Percentiles rank a stretch among this genome's conserved stretches.
Conservation (phyloP, 37 sponge, comb jelly and placozoan species). For the Agelas oroides region DNA sequence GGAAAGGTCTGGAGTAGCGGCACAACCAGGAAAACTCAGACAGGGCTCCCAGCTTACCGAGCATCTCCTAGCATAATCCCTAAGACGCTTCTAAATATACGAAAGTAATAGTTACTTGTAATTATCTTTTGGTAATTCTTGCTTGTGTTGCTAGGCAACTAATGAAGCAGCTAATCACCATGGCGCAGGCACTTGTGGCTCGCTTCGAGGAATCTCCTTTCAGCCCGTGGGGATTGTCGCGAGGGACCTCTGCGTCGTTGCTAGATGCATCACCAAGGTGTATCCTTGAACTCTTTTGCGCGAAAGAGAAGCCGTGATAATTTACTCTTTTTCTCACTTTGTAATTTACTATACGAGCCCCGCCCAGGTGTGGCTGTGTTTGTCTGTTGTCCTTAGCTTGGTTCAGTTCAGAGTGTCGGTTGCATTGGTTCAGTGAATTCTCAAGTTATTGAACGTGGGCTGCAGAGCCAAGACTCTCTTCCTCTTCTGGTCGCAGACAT, state of each 20-base stretch:
- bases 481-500: conserved; percentile 15
- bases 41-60: too few relatives aligned
- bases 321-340: too few relatives aligned
- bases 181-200: not conserved
- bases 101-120: too few relatives aligned
- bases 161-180: not conserved
- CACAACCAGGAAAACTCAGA: conserved; percentile 65
- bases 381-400: conserved; percentile 3
- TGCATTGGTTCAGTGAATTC: conserved; percentile 20
- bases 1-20: conserved; percentile 48
- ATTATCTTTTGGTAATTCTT: not conserved
- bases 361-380: not conserved
- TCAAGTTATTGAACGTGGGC: conserved; percentile 2
- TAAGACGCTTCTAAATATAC: too few relatives aligned
- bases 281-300: conserved; percentile 15
- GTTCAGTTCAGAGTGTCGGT: conserved; percentile 21
- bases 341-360: not conserved
- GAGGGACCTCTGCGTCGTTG: not conserved
- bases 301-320: not conserved
- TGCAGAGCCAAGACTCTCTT: not conserved
- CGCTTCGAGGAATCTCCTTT: conserved; percentile 47
- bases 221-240: conserved; percentile 29
- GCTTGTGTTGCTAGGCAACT: conserved; percentile 12
- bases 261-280: conserved; percentile 1
- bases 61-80: too few relatives aligned